Conservation (phyloP, 2,797 vertebrate genomes). For the Girardinus metallicus region DNA sequence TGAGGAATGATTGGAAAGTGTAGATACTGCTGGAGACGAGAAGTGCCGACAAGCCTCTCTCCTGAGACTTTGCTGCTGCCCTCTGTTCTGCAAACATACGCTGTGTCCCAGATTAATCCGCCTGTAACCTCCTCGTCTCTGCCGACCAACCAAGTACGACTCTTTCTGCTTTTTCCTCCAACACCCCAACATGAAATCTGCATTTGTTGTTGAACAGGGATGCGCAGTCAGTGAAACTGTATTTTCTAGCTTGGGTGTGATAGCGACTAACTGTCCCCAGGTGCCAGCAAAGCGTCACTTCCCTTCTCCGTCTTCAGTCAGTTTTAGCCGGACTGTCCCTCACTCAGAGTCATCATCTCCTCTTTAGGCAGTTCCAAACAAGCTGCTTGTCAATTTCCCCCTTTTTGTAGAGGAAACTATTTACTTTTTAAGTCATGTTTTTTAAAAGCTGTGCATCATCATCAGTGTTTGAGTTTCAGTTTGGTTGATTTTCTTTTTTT, state of each 20-base stretch:
- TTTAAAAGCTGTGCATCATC: conserved; percentile 76
- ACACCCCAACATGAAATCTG: not conserved
- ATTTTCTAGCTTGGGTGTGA: conserved; percentile 48
- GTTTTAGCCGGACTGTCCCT: conserved; percentile 39
- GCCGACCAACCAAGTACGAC: not conserved
- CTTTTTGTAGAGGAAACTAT: conserved; percentile 59
- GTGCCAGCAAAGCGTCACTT: conserved; percentile 60
- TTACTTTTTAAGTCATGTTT: conserved; percentile 69
- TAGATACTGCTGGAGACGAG: conserved; percentile 62
- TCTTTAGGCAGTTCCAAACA: conserved; percentile 61
- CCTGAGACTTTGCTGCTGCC: conserved; percentile 45
- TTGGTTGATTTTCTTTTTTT: conserved; percentile 49
- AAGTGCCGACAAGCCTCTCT: conserved; percentile 43
- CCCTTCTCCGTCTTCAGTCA: conserved; percentile 43
- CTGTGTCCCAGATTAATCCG: conserved; percentile 28
- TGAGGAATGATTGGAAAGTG: conserved; percentile 70
- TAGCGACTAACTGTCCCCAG: conserved; percentile 56
- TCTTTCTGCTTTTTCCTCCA: not conserved
- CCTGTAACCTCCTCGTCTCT: conserved; percentile 19
- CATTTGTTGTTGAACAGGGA: conserved; percentile 11
- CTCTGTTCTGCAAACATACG: conserved; percentile 72
- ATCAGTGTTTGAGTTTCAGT: conserved; percentile 60
- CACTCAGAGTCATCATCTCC: conserved; percentile 35
- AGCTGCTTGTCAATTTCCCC: conserved; percentile 47
- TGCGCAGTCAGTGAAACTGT: conserved; percentile 14